A percentile compares a stretch with the other conserved stretches of the same genome.
phyloP scores from a whole-genome alignment of 2,797 vertebrate genomes.

The Silurus aristotelis region DNA sequence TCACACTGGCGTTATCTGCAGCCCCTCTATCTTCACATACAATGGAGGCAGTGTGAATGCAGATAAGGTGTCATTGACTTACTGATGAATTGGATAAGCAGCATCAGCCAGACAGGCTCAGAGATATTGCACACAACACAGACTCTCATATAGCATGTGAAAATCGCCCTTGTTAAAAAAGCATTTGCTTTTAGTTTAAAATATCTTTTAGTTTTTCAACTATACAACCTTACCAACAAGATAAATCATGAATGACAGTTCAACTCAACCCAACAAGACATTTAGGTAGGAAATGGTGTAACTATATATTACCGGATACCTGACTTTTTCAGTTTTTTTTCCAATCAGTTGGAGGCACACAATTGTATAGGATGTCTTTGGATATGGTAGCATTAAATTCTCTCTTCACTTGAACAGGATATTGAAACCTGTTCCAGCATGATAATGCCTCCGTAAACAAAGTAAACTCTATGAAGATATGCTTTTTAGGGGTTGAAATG shows the following conservation, averaged over 20 bases:
- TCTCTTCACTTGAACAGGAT: no score
- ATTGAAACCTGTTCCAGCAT: no score
- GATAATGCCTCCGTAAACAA: no score
- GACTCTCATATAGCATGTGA: background rate
- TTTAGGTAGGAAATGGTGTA: background rate
- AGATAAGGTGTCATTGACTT: slow-evolving; percentile 44
- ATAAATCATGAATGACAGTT: background rate
- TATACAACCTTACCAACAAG: background rate
- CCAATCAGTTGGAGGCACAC: no score
- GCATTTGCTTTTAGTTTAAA: background rate
- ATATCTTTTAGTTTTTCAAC: background rate
- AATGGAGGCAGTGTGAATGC: slow-evolving; percentile 42
- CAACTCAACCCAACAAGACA: background rate
- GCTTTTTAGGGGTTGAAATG: no score
- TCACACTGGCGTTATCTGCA: slow-evolving; percentile 42
- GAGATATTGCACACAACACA: background rate
- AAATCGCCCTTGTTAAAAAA: background rate
- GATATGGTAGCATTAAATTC: no score
- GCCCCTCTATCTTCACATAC: slow-evolving; percentile 39
- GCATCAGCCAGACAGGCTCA: slow-evolving; percentile 20
- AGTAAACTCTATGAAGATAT: no score
- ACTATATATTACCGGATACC: background rate
- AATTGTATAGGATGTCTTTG: no score
- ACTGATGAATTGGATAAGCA: slow-evolving; percentile 47
- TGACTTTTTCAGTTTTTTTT: no score